Evolutionary conservation across 2,113 vertebrate genomes (phyloP).

Genomic region (Psephotus haematonotus): DNA sequence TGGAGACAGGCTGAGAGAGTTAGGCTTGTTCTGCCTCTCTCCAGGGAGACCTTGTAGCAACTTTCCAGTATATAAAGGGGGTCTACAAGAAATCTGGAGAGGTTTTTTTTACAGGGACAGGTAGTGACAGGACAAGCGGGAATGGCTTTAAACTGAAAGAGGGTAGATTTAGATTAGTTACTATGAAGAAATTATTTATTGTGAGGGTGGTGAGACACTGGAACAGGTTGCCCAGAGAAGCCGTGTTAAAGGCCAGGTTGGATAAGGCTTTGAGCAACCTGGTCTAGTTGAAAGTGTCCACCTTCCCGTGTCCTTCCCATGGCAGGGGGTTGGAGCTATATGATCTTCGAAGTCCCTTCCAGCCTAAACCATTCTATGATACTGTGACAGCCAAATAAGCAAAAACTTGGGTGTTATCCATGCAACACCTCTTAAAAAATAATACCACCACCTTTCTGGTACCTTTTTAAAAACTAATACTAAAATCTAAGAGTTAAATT

Average conservation of each 20-base stretch:
- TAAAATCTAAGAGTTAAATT: background rate
- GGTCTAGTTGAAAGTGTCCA: background rate
- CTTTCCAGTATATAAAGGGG: background rate
- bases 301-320: background rate
- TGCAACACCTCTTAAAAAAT: background rate
- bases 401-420: background rate
- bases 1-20: background rate
- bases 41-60: background rate
- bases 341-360: background rate
- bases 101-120: background rate
- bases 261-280: background rate
- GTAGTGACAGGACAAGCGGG: background rate
- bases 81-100: background rate
- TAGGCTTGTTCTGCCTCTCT: background rate
- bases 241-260: background rate
- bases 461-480: background rate
- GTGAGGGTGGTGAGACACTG: background rate
- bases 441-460: background rate
- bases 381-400: background rate
- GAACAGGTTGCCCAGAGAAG: background rate
- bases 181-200: background rate
- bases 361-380: background rate
- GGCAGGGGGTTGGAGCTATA: background rate
- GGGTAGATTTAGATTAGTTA: background rate
- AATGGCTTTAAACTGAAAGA: background rate